Evolutionary conservation across 2,113 vertebrate species (phyloP).

Genomic region (Lepus europaeus): DNA sequence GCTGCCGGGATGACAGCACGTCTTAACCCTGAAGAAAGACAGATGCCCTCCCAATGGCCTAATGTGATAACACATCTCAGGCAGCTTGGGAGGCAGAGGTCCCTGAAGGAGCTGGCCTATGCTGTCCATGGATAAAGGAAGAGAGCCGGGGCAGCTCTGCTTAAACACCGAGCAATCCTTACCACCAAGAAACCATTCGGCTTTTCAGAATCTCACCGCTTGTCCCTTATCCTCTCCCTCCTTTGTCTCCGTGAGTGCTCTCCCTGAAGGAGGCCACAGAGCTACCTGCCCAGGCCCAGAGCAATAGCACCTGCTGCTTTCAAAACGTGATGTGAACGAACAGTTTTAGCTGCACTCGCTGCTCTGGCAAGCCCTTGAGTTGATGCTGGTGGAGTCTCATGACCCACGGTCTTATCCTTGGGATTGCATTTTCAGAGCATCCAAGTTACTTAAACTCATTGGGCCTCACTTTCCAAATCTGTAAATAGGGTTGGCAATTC

Average conservation of each 20-base stretch:
- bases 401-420: not conserved
- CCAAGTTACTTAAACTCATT: not conserved
- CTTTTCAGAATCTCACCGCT: not conserved
- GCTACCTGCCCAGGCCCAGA: not conserved
- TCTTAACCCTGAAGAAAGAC: constrained; percentile 13
- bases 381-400: not conserved
- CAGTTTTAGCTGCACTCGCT: not conserved
- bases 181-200: not conserved
- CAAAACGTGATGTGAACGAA: not conserved
- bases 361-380: not conserved
- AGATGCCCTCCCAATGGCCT: not conserved
- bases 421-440: not conserved
- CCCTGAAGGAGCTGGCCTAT: not conserved
- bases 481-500: not conserved
- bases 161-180: not conserved
- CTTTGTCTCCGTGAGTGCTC: not conserved
- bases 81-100: not conserved
- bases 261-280: not conserved
- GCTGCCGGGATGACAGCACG: not conserved
- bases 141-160: not conserved
- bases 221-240: not conserved
- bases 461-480: not conserved
- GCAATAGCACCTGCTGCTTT: not conserved
- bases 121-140: not conserved
- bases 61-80: not conserved